These are phyloP conservation scores for Numenius phaeopus DNA, from an alignment of 2,797 vertebrate species.

Conservation along the genomic window DNA sequence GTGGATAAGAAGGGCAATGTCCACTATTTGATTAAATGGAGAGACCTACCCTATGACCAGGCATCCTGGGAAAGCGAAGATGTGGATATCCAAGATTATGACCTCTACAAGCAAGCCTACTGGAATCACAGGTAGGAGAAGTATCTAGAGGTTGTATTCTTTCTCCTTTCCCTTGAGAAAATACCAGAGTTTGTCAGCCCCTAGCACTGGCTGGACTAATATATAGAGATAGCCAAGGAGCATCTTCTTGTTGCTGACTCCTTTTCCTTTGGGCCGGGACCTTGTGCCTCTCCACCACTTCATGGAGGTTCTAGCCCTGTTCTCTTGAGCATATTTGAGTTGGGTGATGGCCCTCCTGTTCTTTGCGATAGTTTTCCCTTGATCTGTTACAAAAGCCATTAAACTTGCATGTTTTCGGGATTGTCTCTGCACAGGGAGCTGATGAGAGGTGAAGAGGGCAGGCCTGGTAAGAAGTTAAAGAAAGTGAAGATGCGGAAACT, in stretches of 20 bases:
- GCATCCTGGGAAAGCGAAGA: slow-evolving; percentile 98
- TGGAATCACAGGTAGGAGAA: slow-evolving; percentile 94
- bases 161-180: background rate
- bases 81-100: slow-evolving; percentile 94
- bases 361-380: background rate
- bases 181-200: background rate
- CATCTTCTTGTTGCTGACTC: background rate
- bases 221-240: background rate
- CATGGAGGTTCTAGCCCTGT: background rate
- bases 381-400: background rate
- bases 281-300: background rate
- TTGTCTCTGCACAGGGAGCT: slow-evolving; percentile 85
- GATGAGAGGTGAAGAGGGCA: slow-evolving; percentile 96
- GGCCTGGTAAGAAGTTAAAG: slow-evolving; percentile 94
- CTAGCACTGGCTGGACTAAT: background rate
- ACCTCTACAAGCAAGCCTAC: slow-evolving; percentile 93
- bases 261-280: background rate
- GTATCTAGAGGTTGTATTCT: background rate
- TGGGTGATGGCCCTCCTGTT: background rate
- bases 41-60: slow-evolving; percentile 95
- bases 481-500: slow-evolving; percentile 91
- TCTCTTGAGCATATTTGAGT: background rate
- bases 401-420: accelerated
- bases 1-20: slow-evolving; percentile 97
- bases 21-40: slow-evolving; percentile 98